Percentiles rank a stretch among this genome's conserved stretches.
Conservation (phyloP, 2,797 vertebrate species). For the Gallinago nigripennis region DNA sequence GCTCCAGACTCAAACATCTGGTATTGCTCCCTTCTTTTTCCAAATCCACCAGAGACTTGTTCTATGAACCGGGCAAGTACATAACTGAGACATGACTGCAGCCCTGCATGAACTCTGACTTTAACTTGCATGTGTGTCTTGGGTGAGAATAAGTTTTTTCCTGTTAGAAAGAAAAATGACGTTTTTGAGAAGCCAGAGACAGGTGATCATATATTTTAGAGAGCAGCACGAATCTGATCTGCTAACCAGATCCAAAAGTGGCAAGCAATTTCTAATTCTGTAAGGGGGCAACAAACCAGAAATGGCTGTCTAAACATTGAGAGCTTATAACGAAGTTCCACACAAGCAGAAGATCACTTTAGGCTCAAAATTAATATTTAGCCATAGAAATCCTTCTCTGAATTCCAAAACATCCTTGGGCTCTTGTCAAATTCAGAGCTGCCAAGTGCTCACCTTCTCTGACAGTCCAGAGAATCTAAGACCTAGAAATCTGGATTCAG, state of each 20-base stretch:
- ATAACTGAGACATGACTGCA: constrained; percentile 29
- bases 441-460: neutral
- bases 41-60: neutral
- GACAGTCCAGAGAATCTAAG: neutral
- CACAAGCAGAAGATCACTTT: neutral
- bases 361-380: neutral
- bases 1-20: constrained; percentile 53
- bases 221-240: neutral
- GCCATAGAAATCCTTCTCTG: neutral
- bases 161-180: neutral
- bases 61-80: neutral
- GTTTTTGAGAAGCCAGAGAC: constrained; percentile 28
- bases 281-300: neutral
- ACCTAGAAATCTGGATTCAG: neutral
- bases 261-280: neutral
- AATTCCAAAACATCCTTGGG: neutral
- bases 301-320: neutral
- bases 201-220: neutral
- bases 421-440: neutral
- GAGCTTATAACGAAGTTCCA: neutral
- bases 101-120: neutral
- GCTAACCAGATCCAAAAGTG: neutral
- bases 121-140: neutral
- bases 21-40: constrained; percentile 40
- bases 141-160: neutral